Base-by-base conservation (phyloP, 2,113 vertebrate genomes). In the Felis chaus region DNA sequence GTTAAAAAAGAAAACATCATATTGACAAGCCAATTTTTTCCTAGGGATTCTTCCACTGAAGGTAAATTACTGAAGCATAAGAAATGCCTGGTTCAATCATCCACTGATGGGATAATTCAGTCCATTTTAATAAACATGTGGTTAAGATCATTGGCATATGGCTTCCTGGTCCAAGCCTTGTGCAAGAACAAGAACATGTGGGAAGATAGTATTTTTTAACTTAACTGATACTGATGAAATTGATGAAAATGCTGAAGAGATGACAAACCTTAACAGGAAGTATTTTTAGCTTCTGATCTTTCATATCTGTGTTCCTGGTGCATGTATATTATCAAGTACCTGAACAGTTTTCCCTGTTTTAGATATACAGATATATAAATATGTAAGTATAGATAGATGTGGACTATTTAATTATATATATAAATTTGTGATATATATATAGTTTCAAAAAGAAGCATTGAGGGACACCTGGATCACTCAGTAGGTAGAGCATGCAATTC, bases 231-330 rank as follows among this genome's bases (percentile, higher is more conserved):
- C 1, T 74, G 39, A 96, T 27, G 31, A 95, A 97, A 81, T 2
- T 73, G 33, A 96, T 25, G 29, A 95, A 97, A 96, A 71, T 74
- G 57, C 18, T 66, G 21, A 96, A 78, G 82, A 90, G 79, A 80
- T 73, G 61, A 82, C 21, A 96, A 82, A 63, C 2, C 19, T 84
- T 93, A 85, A 65, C 7, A 73, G 73, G 41, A 97, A 92, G 18
- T 91, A 83, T 74, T 65, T 92, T 93, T 89, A 91, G 27, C 23
- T 91, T 96, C 23, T 88, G 16, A 95, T 84, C 50, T 92, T 91
- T 92, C 29, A 95, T 55, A 93, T 41, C 16, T 88, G 66, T 82
- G 1, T 95, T 97, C 53, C 94, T 89, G 66, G n/a, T 53, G 25
- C 12, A 71, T 33, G 19, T 36, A 21, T 41, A 80, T 87, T 87